Conservation (phyloP, 1,140 invertebrate species). For the Panagrolaimus sp. region DNA sequence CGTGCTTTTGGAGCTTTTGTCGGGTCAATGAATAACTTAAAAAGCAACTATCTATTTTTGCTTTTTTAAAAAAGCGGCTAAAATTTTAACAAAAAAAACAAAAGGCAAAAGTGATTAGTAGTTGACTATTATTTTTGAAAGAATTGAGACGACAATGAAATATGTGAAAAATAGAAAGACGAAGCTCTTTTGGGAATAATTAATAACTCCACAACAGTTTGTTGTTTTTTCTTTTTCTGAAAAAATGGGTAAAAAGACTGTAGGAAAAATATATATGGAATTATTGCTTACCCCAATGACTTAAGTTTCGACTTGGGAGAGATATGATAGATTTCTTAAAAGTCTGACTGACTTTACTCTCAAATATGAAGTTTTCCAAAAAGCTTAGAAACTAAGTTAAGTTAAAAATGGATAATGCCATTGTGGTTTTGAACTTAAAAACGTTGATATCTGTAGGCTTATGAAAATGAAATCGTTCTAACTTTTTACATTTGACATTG, state of each 20-base stretch:
- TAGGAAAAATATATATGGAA: background rate
- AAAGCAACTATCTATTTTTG: background rate
- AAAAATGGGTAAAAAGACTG: background rate
- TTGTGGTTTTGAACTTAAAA: background rate
- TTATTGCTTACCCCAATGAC: too few relatives aligned
- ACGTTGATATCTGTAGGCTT: too few relatives aligned
- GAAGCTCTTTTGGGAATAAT: background rate
- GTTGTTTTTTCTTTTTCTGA: background rate
- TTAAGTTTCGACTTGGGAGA: background rate
- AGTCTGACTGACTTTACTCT: background rate
- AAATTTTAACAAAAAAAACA: background rate
- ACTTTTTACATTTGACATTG: too few relatives aligned
- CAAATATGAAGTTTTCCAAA: background rate
- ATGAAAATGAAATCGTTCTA: too few relatives aligned
- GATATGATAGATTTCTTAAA: background rate
- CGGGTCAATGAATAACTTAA: too few relatives aligned
- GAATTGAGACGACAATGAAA: too few relatives aligned
- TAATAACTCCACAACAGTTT: conserved; percentile 5
- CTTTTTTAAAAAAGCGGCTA: conserved; percentile 15
- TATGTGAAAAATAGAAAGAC: too few relatives aligned
- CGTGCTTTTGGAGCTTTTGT: too few relatives aligned
- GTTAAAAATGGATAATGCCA: background rate
- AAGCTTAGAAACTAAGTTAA: too few relatives aligned
- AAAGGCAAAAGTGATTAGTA: background rate
- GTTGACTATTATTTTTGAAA: background rate